These are phyloP conservation scores for Rhynchopsitta pachyrhyncha DNA, from an alignment of 2,113 vertebrate genomes.

Conservation along the genomic window DNA sequence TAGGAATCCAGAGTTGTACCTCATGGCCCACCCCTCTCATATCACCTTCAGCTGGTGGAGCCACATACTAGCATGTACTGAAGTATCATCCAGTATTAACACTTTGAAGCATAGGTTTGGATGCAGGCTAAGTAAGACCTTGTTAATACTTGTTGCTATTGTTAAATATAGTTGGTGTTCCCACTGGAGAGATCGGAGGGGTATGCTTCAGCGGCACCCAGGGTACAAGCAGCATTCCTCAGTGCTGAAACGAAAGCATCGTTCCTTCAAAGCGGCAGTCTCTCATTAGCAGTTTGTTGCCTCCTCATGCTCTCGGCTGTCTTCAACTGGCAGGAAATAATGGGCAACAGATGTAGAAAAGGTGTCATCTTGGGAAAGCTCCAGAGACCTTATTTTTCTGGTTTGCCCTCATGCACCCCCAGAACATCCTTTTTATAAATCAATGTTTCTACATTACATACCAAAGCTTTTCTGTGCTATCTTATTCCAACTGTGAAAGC, in stretches of 20 bases:
- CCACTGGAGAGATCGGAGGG: fast-evolving
- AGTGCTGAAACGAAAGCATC: not conserved
- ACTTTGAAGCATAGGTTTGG: not conserved
- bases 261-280: not conserved
- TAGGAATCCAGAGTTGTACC: not conserved
- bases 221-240: not conserved
- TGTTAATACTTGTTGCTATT: not conserved
- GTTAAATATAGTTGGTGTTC: not conserved
- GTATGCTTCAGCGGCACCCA: fast-evolving
- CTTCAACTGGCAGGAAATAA: not conserved
- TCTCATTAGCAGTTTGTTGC: not conserved
- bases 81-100: not conserved
- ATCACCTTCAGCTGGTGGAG: not conserved
- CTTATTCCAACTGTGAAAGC: not conserved
- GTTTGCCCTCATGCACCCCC: fast-evolving
- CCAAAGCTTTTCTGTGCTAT: not conserved
- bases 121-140: not conserved
- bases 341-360: not conserved
- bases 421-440: constrained; percentile 8
- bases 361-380: not conserved
- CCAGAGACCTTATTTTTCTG: not conserved
- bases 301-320: fast-evolving
- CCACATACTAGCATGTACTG: not conserved
- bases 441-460: not conserved
- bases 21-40: not conserved